Conservation (phyloP, 2,113 vertebrate species). For the Melanerpes aurifrons region DNA sequence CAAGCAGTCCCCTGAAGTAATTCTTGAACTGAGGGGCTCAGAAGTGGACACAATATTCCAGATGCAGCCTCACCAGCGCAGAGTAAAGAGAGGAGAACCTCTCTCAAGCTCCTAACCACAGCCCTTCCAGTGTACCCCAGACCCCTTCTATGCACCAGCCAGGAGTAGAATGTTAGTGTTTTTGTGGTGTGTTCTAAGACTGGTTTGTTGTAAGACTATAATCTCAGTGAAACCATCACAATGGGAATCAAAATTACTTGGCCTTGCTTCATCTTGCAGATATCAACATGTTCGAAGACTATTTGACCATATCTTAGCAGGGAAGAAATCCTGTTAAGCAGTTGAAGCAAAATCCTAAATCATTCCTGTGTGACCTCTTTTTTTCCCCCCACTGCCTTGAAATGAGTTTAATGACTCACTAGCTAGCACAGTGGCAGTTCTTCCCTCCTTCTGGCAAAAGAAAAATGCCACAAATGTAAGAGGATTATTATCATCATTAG, state of each 20-base stretch:
- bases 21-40: no score
- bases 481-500: constrained; percentile 35
- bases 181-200: not conserved
- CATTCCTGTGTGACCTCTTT: not conserved
- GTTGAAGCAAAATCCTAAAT: not conserved
- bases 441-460: not conserved
- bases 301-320: not conserved
- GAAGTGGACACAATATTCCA: no score
- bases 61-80: no score
- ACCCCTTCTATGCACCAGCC: not conserved
- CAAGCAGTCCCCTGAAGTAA: no score
- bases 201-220: not conserved
- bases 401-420: not conserved
- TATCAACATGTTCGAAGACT: not conserved
- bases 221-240: not conserved
- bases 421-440: not conserved
- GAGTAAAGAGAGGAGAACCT: no score
- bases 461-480: not conserved
- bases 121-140: no score
- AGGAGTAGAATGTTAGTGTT: not conserved
- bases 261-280: not conserved
- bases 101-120: no score
- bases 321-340: constrained; percentile 13
- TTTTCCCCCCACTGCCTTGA: not conserved
- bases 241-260: not conserved